Evolutionary conservation across 1,140 invertebrate genomes (phyloP).

Genomic region (Mercenaria mercenaria): DNA sequence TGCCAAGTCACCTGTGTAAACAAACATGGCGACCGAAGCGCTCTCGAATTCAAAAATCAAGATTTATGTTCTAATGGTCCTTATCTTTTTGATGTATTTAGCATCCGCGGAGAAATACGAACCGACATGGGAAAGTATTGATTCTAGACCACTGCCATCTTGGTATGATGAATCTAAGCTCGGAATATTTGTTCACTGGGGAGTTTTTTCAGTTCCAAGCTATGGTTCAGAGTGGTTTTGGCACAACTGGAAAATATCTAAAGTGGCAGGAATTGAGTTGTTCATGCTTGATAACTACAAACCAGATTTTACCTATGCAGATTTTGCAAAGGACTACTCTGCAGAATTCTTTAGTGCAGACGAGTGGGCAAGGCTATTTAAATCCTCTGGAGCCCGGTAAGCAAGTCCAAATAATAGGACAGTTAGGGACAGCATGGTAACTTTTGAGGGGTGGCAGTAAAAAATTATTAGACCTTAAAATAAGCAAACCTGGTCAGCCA

Average conservation of each 20-base stretch:
- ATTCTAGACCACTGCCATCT: constrained; percentile 39
- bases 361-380: constrained; percentile 73
- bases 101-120: constrained; percentile 17
- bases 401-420: no score
- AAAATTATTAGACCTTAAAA: no score
- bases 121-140: constrained; percentile 72
- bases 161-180: constrained; percentile 85
- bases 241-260: constrained; percentile 75
- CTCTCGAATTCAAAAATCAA: no score
- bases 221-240: constrained; percentile 81
- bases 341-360: constrained; percentile 74
- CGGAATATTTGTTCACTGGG: constrained; percentile 85
- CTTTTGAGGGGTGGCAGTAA: no score
- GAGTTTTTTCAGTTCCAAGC: constrained; percentile 83
- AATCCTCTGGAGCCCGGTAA: constrained; percentile 74
- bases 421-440: no score
- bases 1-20: no score
- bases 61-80: no score
- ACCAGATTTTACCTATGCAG: constrained; percentile 77
- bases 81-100: no score
- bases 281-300: constrained; percentile 79
- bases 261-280: constrained; percentile 49
- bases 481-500: no score
- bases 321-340: constrained; percentile 76
- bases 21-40: no score